These are phyloP conservation scores for Drosophila neocordata DNA, from an alignment of 1,140 invertebrate species.

Conservation along the genomic window DNA sequence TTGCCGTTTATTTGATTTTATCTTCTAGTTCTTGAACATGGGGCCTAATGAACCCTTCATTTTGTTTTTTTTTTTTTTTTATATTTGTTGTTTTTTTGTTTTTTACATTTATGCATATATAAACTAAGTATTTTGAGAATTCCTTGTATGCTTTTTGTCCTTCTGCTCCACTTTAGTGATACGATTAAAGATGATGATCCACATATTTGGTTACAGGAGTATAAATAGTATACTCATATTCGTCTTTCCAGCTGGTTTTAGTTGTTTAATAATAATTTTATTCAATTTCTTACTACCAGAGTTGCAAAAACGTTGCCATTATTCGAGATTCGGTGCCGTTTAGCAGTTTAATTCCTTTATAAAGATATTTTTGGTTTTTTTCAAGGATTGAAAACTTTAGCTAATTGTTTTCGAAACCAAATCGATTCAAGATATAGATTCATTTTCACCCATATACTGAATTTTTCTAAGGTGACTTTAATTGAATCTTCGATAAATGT, in stretches of 20 bases:
- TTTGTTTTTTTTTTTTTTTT: not conserved
- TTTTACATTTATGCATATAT: slow-evolving; percentile 32
- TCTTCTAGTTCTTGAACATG: slow-evolving; percentile 71
- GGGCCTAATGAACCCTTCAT: slow-evolving; percentile 29
- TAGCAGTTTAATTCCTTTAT: not conserved
- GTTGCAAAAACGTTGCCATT: not conserved
- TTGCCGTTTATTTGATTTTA: slow-evolving; percentile 74
- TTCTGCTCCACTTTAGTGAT: slow-evolving; percentile 39
- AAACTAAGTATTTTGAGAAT: slow-evolving; percentile 48
- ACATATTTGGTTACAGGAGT: slow-evolving; percentile 34
- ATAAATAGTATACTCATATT: slow-evolving; percentile 8
- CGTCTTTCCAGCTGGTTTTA: slow-evolving; percentile 12
- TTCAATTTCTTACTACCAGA: slow-evolving; percentile 18
- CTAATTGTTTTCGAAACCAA: not conserved
- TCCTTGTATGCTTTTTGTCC: slow-evolving; percentile 54
- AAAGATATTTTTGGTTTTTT: too few species aligned
- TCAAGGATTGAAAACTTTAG: not conserved
- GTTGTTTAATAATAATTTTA: slow-evolving; percentile 25
- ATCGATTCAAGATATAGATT: not conserved
- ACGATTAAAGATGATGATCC: slow-evolving; percentile 53
- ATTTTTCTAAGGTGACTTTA: too few species aligned
- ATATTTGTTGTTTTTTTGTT: slow-evolving; percentile 28
- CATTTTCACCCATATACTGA: too few species aligned
- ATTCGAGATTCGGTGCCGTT: too few species aligned
- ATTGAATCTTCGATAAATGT: not conserved